Percentiles rank a stretch among this genome's conserved stretches.
Evolutionary conservation across 2,888 invertebrate genomes (phyloP).

Genomic region (Ectobius pallidus): DNA sequence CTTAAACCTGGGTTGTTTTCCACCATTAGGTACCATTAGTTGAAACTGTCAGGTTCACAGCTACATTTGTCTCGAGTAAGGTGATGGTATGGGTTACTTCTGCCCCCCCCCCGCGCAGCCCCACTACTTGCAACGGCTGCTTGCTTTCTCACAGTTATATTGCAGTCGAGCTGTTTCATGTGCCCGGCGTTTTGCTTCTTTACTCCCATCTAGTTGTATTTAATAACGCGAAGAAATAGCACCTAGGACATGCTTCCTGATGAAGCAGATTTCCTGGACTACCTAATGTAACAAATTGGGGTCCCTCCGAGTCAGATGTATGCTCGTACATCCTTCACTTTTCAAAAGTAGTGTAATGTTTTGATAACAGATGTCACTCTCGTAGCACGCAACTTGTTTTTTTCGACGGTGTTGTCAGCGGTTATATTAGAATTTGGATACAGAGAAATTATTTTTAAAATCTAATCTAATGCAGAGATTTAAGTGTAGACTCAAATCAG

Average conservation of each 20-base stretch:
- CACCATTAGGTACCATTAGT: slow-evolving; percentile 39
- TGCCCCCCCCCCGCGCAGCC: slow-evolving; percentile 3
- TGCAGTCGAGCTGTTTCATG: slow-evolving; percentile 35
- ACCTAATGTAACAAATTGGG: background rate
- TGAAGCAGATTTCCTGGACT: slow-evolving; percentile 8
- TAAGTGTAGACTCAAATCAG: no score
- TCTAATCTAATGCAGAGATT: no score
- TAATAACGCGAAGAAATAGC: background rate
- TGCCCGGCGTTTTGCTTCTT: background rate
- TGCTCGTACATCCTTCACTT: background rate
- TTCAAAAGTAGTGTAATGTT: background rate
- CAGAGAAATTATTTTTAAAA: no score
- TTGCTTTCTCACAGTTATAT: slow-evolving; percentile 37
- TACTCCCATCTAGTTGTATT: no score
- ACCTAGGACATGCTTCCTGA: background rate
- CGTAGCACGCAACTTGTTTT: background rate
- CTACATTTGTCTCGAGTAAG: slow-evolving; percentile 34
- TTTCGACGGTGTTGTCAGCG: no score
- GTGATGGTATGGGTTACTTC: slow-evolving; percentile 17
- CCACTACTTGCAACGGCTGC: slow-evolving; percentile 3
- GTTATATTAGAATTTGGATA: no score
- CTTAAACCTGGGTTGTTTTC: slow-evolving; percentile 29
- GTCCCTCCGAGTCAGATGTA: background rate
- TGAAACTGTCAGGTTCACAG: slow-evolving; percentile 30
- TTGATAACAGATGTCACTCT: background rate